A percentile compares a stretch with the other conserved stretches of the same genome.
Evolutionary conservation across 2,797 vertebrate genomes (phyloP).

Genomic region (Anabas testudineus): DNA sequence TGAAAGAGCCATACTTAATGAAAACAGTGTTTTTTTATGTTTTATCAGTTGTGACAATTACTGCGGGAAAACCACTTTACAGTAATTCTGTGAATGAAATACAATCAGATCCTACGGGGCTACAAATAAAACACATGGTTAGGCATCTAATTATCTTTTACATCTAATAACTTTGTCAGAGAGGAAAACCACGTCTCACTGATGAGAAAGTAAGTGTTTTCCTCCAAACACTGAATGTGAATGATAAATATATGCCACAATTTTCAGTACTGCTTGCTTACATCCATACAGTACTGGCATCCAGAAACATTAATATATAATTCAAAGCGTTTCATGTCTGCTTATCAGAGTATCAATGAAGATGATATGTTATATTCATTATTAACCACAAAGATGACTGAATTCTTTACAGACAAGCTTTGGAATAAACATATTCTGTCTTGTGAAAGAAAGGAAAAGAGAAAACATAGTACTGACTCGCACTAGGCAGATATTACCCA

Average conservation of each 20-base stretch:
- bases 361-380: constrained; percentile 16
- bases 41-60: constrained; percentile 40
- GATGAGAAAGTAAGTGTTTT: constrained; percentile 27
- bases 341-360: constrained; percentile 26
- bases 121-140: constrained; percentile 62
- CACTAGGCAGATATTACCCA: constrained; percentile 30
- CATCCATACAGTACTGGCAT: constrained; percentile 4
- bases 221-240: constrained; percentile 11
- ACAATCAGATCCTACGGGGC: constrained; percentile 54
- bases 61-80: constrained; percentile 30
- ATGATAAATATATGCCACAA: constrained; percentile 11
- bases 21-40: constrained; percentile 31
- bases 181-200: constrained; percentile 36
- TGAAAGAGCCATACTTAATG: constrained; percentile 18
- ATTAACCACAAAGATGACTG: constrained; percentile 15
- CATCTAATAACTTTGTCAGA: constrained; percentile 40
- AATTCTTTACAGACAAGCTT: constrained; percentile 2
- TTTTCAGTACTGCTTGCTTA: constrained; percentile 1
- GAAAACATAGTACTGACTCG: constrained; percentile 24
- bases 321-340: constrained; percentile 38
- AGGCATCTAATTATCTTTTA: constrained; percentile 41
- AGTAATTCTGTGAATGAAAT: constrained; percentile 43
- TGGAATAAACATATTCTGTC: constrained; percentile 15
- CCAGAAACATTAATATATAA: constrained; percentile 23
- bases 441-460: constrained; percentile 1